Evolutionary conservation across 2,797 vertebrate species (phyloP).

Genomic region (Phataginus tetradactyla): DNA sequence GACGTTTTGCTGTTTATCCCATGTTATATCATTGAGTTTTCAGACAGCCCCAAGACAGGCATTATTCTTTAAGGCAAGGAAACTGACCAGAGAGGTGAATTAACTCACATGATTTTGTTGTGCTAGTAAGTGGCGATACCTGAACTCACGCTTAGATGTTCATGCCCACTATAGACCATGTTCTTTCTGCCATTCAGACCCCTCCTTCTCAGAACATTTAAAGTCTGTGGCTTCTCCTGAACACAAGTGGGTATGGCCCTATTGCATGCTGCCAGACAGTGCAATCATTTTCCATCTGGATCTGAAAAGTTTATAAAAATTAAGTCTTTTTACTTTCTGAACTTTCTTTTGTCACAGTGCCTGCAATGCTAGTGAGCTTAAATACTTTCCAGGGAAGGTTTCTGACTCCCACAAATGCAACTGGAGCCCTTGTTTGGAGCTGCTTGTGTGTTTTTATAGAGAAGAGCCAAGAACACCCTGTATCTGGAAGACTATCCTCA

Average conservation of each 20-base stretch:
- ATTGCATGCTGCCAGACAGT: background rate
- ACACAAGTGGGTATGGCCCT: background rate
- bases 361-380: background rate
- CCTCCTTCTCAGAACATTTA: background rate
- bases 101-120: background rate
- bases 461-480: background rate
- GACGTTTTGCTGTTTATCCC: background rate
- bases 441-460: background rate
- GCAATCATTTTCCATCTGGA: background rate
- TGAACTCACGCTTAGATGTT: slow-evolving; percentile 9
- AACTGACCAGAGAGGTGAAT: background rate
- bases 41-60: background rate
- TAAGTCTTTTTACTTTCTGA: background rate
- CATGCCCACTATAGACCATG: background rate
- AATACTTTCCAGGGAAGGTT: background rate
- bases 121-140: background rate
- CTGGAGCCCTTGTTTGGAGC: background rate
- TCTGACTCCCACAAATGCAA: background rate
- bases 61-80: background rate
- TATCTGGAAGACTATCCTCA: background rate
- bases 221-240: background rate
- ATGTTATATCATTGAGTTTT: background rate
- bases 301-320: background rate
- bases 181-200: background rate
- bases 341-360: background rate